Percentiles rank a stretch among this genome's conserved stretches.
Conservation (phyloP, 2,797 vertebrate genomes). For the Ciconia nigra region DNA sequence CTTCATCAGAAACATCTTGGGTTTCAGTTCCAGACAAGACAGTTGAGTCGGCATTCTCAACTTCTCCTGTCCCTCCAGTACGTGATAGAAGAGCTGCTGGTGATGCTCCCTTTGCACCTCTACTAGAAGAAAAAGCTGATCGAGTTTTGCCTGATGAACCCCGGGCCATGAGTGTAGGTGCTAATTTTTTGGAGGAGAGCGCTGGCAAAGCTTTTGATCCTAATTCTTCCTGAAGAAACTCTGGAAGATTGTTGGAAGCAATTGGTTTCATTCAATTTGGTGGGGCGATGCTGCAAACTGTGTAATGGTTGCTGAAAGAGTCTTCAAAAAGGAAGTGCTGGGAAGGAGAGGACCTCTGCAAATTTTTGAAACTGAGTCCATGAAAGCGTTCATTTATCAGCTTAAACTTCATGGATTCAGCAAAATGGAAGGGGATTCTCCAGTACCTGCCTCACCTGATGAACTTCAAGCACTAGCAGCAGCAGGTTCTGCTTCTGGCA, state of each 20-base stretch:
- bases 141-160: neutral
- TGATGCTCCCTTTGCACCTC: neutral
- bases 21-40: neutral
- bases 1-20: neutral
- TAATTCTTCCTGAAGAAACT: conserved; percentile 44
- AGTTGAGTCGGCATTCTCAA: neutral
- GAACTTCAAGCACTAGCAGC: conserved; percentile 38
- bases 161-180: neutral
- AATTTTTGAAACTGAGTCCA: conserved; percentile 46
- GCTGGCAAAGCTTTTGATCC: neutral
- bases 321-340: conserved; percentile 54
- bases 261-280: neutral
- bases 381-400: conserved; percentile 52
- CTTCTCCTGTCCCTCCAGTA: neutral
- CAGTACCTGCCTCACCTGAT: conserved; percentile 3
- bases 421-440: conserved; percentile 42
- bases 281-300: neutral
- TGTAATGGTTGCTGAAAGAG: neutral
- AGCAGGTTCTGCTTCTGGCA: neutral
- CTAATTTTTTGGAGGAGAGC: neutral
- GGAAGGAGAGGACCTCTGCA: conserved; percentile 26
- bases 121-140: conserved; percentile 15
- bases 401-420: conserved; percentile 51
- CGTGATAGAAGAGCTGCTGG: neutral
- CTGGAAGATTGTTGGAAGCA: conserved; percentile 31